Percentiles rank a stretch among this genome's conserved stretches.
phyloP scores from a whole-genome alignment of 23 tunicate species.

The Pegea sp. region DNA sequence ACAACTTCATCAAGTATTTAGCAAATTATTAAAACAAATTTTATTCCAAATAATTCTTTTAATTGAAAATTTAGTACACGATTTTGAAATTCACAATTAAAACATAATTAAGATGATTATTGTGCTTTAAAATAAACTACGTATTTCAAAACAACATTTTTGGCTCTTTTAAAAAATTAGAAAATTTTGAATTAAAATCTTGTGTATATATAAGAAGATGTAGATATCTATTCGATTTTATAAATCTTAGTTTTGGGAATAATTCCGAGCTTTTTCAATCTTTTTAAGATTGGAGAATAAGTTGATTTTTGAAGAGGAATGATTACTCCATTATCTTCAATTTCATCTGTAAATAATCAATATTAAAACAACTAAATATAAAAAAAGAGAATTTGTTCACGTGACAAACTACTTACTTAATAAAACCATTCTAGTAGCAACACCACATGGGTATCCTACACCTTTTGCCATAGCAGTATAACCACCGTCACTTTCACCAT shows the following conservation, averaged over 20 bases:
- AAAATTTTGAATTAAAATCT: too few relatives aligned
- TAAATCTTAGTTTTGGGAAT: constrained; percentile 24
- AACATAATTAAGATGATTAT: too few relatives aligned
- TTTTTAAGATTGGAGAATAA: constrained; percentile 51
- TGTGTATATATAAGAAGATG: too few relatives aligned
- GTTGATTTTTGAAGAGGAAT: constrained; percentile 59
- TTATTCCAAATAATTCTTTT: too few relatives aligned
- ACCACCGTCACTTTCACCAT: constrained; percentile 40
- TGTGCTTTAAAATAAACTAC: too few relatives aligned
- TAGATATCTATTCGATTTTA: too few relatives aligned
- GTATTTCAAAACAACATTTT: too few relatives aligned
- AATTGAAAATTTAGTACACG: too few relatives aligned
- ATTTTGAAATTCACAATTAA: too few relatives aligned
- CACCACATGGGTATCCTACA: constrained; percentile 96
- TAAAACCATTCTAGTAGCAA: constrained; percentile 70
- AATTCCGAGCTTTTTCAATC: constrained; percentile 66
- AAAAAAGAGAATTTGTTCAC: background rate
- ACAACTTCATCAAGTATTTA: too few relatives aligned
- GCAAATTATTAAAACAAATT: too few relatives aligned
- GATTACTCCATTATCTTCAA: constrained; percentile 65
- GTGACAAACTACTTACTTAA: constrained; percentile 20
- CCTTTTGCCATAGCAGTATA: constrained; percentile 93
- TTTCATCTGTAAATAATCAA: constrained; percentile 19
- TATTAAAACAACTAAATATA: background rate
- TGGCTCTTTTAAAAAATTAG: too few relatives aligned